Conservation (phyloP, 2,888 invertebrate genomes). For the Synanthedon myopaeformis region DNA sequence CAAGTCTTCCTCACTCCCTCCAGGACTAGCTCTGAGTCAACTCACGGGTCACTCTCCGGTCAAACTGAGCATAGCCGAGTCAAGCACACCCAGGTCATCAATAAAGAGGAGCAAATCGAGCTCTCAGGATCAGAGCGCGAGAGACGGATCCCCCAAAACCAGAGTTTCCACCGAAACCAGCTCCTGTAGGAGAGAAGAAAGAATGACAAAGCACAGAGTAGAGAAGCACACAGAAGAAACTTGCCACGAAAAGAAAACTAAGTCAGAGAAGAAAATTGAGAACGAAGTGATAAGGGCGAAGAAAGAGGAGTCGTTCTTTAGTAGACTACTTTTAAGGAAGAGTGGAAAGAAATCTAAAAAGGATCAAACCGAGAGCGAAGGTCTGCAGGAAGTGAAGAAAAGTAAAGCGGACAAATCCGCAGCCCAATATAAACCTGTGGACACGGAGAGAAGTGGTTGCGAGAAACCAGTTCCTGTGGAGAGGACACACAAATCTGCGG, state of each 20-base stretch:
- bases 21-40: conserved; percentile 68
- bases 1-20: conserved; percentile 75
- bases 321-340: conserved; percentile 75
- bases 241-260: conserved; percentile 62
- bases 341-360: conserved; percentile 79
- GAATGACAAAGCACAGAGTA: conserved; percentile 43
- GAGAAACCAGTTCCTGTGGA: conserved; percentile 52
- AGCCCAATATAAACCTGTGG: conserved; percentile 47
- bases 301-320: conserved; percentile 73
- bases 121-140: conserved; percentile 52
- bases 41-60: conserved; percentile 59
- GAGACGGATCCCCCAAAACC: conserved; percentile 40
- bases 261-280: conserved; percentile 58
- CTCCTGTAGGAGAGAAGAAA: conserved; percentile 43
- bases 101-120: conserved; percentile 64
- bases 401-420: conserved; percentile 44
- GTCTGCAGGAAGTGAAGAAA: conserved; percentile 49
- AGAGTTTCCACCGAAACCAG: conserved; percentile 20
- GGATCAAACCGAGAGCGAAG: conserved; percentile 54
- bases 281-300: conserved; percentile 58
- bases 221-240: conserved; percentile 57
- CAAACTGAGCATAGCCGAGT: conserved; percentile 64
- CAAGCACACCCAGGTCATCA: conserved; percentile 52
- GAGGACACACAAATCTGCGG: conserved; percentile 54
- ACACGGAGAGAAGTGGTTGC: conserved; percentile 35